These are phyloP conservation scores for Colossoma macropomum DNA, from an alignment of 2,113 vertebrate species.

Conservation along the genomic window DNA sequence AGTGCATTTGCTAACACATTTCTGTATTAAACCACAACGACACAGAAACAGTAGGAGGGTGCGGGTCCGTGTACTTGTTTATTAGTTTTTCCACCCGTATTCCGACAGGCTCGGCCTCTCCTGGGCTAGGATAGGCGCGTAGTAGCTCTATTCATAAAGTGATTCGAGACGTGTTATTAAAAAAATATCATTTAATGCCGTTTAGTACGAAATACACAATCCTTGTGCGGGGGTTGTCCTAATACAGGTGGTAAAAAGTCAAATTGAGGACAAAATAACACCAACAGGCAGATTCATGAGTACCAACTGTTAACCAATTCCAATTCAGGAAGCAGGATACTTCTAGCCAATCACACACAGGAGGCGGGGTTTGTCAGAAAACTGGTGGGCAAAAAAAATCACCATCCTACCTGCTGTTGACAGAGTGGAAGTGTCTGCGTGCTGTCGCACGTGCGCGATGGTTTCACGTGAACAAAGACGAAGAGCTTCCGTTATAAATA, in stretches of 20 bases:
- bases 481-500: neutral
- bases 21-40: neutral
- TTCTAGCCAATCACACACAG: neutral
- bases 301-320: too few species aligned
- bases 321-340: neutral
- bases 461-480: conserved; percentile 15
- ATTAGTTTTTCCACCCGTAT: neutral
- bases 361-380: neutral
- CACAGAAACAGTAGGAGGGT: neutral
- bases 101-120: neutral
- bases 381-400: neutral
- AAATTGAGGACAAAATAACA: neutral
- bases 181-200: too few species aligned
- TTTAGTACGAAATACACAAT: too few species aligned
- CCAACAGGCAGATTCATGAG: too few species aligned
- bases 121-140: neutral
- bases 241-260: too few species aligned
- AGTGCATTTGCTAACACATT: too few species aligned
- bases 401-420: neutral
- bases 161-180: neutral
- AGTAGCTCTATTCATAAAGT: neutral
- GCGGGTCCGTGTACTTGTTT: too few species aligned
- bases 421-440: neutral
- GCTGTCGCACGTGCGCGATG: conserved; percentile 35
- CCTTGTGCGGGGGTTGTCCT: too few species aligned